Evolutionary conservation across 2,113 vertebrate species (phyloP).

Genomic region (Turnix velox): DNA sequence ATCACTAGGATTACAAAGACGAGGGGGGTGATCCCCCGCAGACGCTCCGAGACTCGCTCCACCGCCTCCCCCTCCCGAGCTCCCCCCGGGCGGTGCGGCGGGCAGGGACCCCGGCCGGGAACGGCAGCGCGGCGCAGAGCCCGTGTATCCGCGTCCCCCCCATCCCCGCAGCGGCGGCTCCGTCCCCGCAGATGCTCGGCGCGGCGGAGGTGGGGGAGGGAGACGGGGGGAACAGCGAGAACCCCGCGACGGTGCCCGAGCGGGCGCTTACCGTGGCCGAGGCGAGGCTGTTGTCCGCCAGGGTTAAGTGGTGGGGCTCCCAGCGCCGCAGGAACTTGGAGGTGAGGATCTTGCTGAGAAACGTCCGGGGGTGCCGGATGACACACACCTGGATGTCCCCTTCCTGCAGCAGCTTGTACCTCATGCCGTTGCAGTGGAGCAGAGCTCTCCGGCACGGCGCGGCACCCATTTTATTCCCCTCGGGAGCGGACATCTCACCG

Average conservation of each 20-base stretch:
- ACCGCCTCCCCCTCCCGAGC: neutral
- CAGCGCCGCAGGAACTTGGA: slow-evolving; percentile 94
- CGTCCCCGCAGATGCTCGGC: neutral
- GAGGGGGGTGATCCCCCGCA: neutral
- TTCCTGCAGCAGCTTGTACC: slow-evolving; percentile 96
- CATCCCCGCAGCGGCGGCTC: neutral
- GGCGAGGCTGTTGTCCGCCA: slow-evolving; percentile 89
- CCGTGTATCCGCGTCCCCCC: neutral
- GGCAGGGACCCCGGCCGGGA: neutral
- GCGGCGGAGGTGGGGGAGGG: neutral
- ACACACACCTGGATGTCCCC: slow-evolving; percentile 99
- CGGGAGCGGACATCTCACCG: slow-evolving; percentile 82
- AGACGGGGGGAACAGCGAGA: neutral
- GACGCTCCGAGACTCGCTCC: neutral
- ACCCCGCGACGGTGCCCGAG: neutral
- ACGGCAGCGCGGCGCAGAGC: neutral
- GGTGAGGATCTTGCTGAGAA: slow-evolving; percentile 98
- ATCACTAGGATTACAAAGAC: neutral
- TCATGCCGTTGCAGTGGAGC: slow-evolving; percentile 88
- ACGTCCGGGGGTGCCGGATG: slow-evolving; percentile 94
- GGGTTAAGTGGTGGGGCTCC: slow-evolving; percentile 95
- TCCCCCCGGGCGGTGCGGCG: neutral
- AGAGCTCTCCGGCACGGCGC: slow-evolving; percentile 86
- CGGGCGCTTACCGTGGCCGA: slow-evolving; percentile 90
- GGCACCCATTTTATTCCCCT: slow-evolving; percentile 83